Base-by-base conservation (phyloP, 2,797 vertebrate genomes). In the Pygocentrus nattereri region DNA sequence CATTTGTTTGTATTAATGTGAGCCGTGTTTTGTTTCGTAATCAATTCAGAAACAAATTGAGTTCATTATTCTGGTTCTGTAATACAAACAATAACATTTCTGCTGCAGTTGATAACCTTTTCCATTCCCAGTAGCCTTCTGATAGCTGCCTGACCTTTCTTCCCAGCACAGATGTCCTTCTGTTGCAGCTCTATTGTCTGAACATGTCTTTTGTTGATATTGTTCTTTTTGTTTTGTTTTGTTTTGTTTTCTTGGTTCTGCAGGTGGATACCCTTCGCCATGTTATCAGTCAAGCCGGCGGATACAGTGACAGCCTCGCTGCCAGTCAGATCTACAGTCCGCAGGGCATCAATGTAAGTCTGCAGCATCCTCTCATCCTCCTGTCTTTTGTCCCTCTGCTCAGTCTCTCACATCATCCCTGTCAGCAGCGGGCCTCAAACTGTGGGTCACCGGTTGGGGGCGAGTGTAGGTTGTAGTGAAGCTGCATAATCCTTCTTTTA, bases 241-340 rank as follows among this genome's bases (percentile, higher is more conserved):
- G 52, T 31, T 54, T 19, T 50, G 44, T 82, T 25, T 71, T 34
- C 44, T 49, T 92, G 88, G 92, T 74, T 93, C 80, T 95, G 89
- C 96, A 99, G 98, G 98, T 99, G 97, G 98, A 99, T 98, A 98
- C 98, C 93, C 98, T 99, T 98, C 97, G 98, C 97, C 98, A 99
- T 98, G 98, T 99, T 98, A 99, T 99, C 97, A 99, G 97, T 97
- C 98, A 99, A 96, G 98, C 97, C 96, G 98, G 98, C 94, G 98
- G 98, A 96, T 99, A 99, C 97, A 98, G 96, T 99, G 98, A 99
- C 90, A 96, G 97, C 94, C 97, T 99, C 88, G 94, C 97, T 92
- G 97, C 97, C 94, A 97, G 96, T 95, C 98, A 99, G 96, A 98
- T 99, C 96, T 99, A 99, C 97, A 99, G 98, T 97, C 98, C 98